These are phyloP conservation scores for Sepiola atlantica DNA, from an alignment of 2,888 invertebrate species.

Conservation along the genomic window DNA sequence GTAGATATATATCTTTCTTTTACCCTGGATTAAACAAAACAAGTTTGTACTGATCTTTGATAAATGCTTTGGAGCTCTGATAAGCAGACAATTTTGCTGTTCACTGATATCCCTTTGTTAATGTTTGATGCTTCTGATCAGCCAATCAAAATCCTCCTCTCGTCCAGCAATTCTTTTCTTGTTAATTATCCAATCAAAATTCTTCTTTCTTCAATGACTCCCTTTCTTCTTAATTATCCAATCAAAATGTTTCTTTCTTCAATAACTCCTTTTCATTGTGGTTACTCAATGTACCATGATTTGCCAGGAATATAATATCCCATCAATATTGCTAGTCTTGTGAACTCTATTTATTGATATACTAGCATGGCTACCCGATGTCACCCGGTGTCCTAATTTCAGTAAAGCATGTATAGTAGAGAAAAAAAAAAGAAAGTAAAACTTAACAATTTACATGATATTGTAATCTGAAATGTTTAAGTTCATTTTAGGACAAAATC, in stretches of 20 bases:
- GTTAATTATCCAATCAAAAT: neutral
- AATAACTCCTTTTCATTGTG: neutral
- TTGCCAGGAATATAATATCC: neutral
- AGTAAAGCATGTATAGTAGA: too few species aligned
- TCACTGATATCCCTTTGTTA: neutral
- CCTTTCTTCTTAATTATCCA: neutral
- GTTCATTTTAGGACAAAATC: too few species aligned
- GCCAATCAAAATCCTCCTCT: neutral
- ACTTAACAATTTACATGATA: too few species aligned
- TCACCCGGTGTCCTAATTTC: too few species aligned
- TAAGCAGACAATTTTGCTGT: neutral
- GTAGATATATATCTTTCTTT: neutral
- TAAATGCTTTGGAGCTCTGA: neutral
- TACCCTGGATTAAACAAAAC: neutral
- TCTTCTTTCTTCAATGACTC: too few species aligned
- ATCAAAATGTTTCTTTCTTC: neutral
- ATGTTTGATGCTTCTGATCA: neutral
- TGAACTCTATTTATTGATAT: neutral
- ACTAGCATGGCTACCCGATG: too few species aligned
- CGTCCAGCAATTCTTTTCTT: neutral
- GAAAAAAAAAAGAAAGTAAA: too few species aligned
- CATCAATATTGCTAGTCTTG: neutral
- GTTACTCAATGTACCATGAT: neutral
- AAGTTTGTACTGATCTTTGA: neutral
- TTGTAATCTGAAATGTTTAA: too few species aligned